Conservation (phyloP, 2,888 invertebrate genomes). For the Erpobdella octoculata region DNA sequence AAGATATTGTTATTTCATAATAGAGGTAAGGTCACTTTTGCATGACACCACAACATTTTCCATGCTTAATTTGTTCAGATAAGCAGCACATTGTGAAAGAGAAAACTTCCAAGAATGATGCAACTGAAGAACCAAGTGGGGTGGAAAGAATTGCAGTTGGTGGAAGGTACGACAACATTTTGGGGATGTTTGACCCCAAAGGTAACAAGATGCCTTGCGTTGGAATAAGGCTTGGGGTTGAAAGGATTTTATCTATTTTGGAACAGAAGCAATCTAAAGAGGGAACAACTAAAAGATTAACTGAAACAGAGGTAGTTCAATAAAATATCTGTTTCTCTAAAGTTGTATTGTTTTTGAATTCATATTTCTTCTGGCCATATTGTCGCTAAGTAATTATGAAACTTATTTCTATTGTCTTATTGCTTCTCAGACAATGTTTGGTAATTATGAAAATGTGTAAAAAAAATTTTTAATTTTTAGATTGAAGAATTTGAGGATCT, state of each 20-base stretch:
- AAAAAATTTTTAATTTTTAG: no score
- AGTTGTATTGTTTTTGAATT: no score
- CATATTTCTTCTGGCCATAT: no score
- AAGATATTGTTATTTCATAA: no score
- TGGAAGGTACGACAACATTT: slow-evolving; percentile 92
- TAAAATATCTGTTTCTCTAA: no score
- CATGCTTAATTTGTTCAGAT: not conserved
- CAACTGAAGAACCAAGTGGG: slow-evolving; percentile 49
- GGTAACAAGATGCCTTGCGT: slow-evolving; percentile 73
- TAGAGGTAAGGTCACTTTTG: no score
- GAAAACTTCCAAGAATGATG: slow-evolving; percentile 28
- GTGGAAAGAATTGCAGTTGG: slow-evolving; percentile 95
- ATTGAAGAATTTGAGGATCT: slow-evolving; percentile 77
- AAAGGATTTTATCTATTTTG: slow-evolving; percentile 87
- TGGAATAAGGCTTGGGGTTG: slow-evolving; percentile 93
- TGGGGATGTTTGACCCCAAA: slow-evolving; percentile 92
- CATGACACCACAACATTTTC: no score
- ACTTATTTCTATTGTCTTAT: no score
- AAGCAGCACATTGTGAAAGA: slow-evolving; percentile 36
- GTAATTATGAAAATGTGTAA: no score
- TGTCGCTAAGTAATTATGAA: no score
- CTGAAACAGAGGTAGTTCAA: slow-evolving; percentile 82
- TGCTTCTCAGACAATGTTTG: no score
- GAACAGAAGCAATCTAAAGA: slow-evolving; percentile 58
- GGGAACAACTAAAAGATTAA: slow-evolving; percentile 64